Evolutionary conservation across 92 coral and sea anemone species (phyloP).

Genomic region (Umimayanthus chanpuru): DNA sequence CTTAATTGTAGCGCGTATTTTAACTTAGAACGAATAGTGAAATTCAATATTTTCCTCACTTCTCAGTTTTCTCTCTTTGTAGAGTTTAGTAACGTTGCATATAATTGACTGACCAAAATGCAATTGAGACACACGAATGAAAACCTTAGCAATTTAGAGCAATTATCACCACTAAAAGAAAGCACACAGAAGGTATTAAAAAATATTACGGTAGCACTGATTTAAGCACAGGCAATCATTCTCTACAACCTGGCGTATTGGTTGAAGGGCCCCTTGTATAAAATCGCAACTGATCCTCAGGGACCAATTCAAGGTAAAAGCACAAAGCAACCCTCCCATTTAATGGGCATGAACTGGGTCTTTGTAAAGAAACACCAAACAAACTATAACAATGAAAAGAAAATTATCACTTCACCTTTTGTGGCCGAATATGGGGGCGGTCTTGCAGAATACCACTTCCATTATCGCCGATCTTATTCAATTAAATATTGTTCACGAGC

Average conservation of each 20-base stretch:
- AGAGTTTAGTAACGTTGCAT: not conserved
- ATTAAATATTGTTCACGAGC: conserved; percentile 29
- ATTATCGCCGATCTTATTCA: conserved; percentile 43
- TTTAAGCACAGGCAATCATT: not conserved
- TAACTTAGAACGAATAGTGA: not conserved
- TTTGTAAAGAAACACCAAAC: conserved; percentile 16
- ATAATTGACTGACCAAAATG: not conserved
- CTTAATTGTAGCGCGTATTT: not conserved
- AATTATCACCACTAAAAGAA: conserved; percentile 14
- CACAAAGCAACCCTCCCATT: conserved; percentile 1
- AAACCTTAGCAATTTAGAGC: not conserved
- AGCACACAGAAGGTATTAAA: not conserved
- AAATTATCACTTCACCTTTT: conserved; percentile 30
- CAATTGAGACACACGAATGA: not conserved
- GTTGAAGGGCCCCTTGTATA: not conserved
- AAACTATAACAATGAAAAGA: conserved; percentile 34
- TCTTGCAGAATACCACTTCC: conserved; percentile 15
- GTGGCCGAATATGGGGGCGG: conserved; percentile 26
- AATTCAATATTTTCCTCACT: not conserved
- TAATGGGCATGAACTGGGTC: conserved; percentile 1
- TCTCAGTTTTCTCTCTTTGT: not conserved
- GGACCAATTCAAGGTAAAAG: conserved; percentile 8
- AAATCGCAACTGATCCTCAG: not conserved
- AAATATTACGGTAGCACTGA: not conserved
- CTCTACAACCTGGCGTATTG: not conserved